Base-by-base conservation (phyloP, 2,888 invertebrate genomes). In the Cartodere bifasciata region DNA sequence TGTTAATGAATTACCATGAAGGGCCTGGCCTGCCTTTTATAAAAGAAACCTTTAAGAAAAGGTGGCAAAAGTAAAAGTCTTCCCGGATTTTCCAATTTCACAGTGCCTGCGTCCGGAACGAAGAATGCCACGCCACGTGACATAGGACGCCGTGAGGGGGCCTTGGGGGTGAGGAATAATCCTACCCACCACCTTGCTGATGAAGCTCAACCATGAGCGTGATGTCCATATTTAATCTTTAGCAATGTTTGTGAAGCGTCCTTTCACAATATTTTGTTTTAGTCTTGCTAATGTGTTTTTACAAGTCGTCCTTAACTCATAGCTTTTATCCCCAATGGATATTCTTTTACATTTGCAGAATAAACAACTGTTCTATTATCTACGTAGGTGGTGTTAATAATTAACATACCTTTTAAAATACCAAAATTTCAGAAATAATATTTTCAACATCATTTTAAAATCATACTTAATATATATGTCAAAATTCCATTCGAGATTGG, bases 31-130 rank as follows among this genome's bases (percentile, higher is more conserved):
- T 23, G 28, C 28, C 16, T 12, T 5, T 9, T n/a, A 7, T 6
- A 28, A 6, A 12, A 30, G 10, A 30, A 30, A 29, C 28, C 15
- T 33, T 35, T 20, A 23, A 33, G 39, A 43, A 38, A 45, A 51
- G 47, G 50, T 50, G 50, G 49, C 43, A 49, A 53, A 54, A 53
- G 52, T 45, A 46, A 52, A 52, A 52, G 50, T 55, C 50, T 47
- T 40, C 46, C 43, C 39, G 49, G 58, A 52, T 57, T 60, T 59
- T 59, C 59, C 58, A 60, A 60, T 60, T 60, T 60, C 59, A 59
- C 60, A 58, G 55, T 46, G 52, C 53, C 47, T 56, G 53, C 47
- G 40, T 53, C 50, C 49, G 58, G 50, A 54, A 53, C 53, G 50
- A 52, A 48, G 47, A 48, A 48, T n/a, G 43, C 42, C 44, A 43